phyloP scores from a whole-genome alignment of 2,113 vertebrate species.

The Otis tarda region DNA sequence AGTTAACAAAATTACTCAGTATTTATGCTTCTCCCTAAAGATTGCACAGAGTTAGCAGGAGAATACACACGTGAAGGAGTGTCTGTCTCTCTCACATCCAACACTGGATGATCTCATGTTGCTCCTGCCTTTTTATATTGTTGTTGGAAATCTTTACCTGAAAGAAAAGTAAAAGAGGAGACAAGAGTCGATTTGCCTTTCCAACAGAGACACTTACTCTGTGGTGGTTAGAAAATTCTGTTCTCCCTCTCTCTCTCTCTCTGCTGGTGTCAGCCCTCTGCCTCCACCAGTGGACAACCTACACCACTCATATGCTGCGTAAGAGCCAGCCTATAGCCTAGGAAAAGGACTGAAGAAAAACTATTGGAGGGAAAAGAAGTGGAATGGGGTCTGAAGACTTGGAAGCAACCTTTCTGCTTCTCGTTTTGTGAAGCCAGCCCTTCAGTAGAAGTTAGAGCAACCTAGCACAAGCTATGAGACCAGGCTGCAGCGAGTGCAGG shows the following conservation, averaged over 20 bases:
- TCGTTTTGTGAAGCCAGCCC: accelerated
- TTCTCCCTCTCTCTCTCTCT: background rate
- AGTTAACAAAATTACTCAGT: conserved; percentile 33
- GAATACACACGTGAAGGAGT: background rate
- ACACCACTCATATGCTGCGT: accelerated
- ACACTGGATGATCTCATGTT: background rate
- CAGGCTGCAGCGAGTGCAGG: background rate
- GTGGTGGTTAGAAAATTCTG: background rate
- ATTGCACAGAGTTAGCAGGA: background rate
- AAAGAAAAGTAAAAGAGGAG: background rate
- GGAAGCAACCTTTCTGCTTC: background rate
- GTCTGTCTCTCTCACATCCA: background rate
- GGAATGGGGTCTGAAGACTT: background rate
- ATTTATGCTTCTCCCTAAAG: conserved; percentile 34
- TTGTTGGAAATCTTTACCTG: background rate
- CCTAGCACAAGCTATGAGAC: accelerated
- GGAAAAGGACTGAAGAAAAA: background rate
- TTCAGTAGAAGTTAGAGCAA: background rate
- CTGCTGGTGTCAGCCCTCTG: background rate
- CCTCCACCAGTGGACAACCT: background rate
- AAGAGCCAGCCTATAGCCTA: background rate
- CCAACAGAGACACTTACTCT: accelerated
- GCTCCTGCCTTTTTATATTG: background rate
- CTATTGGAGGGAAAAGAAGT: background rate
- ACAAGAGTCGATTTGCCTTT: background rate